Evolutionary conservation across 64 coral and sea anemone species (phyloP).

Genomic region (Orbicella faveolata): DNA sequence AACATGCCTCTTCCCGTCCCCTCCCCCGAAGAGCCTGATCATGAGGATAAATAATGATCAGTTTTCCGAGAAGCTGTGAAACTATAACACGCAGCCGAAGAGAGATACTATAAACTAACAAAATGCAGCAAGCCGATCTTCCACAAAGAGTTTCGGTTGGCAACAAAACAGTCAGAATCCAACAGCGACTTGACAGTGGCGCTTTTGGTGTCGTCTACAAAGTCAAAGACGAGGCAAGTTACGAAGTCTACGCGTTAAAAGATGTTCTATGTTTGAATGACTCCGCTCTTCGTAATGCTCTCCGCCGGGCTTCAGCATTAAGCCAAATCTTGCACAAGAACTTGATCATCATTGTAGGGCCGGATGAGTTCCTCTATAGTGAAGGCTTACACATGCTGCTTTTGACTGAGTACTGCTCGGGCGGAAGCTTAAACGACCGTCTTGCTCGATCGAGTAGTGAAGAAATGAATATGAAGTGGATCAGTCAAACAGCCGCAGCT

Average conservation of each 20-base stretch:
- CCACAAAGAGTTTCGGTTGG: background rate
- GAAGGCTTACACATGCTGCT: constrained; percentile 16
- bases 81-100: background rate
- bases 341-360: background rate
- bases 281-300: background rate
- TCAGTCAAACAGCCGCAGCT: constrained; percentile 43
- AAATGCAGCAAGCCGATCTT: background rate
- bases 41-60: too few relatives aligned
- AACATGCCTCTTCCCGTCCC: too few relatives aligned
- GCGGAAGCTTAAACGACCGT: constrained; percentile 44
- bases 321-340: background rate
- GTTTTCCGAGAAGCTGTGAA: background rate
- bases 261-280: background rate
- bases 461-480: constrained; percentile 54
- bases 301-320: background rate
- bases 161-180: background rate
- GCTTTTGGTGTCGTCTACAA: constrained; percentile 13
- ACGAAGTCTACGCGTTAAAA: constrained; percentile 12
- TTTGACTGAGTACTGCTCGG: constrained; percentile 62
- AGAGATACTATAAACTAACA: background rate
- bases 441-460: constrained; percentile 32
- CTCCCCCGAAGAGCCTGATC: too few relatives aligned
- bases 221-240: background rate
- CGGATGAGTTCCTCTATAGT: background rate
- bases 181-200: background rate